Evolutionary conservation across 2,888 invertebrate species (phyloP), one percentile per base, ranked within the genome.

Genomic region (Alcis repandata): DNA sequence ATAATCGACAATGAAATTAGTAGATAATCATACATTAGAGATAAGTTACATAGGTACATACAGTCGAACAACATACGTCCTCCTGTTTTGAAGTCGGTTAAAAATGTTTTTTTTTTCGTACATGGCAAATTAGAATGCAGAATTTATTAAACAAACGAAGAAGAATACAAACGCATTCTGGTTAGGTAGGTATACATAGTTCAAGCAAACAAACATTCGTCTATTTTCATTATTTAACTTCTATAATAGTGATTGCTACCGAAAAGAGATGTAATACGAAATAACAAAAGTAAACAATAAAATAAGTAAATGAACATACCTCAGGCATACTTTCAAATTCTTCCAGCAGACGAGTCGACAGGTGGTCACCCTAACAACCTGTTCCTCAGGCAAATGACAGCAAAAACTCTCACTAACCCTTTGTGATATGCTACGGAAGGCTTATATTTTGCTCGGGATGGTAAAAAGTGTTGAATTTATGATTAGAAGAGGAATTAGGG

Each of bases 321-420:
- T n/a, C n/a, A 0, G 6, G 15, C 38, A 48, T 53, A 64, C n/a
- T 63, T 64, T 62, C 15, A 58, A 59, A 73, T 69, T 71, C 67
- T 69, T 68, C 72, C 73, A 79, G 69, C 77, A 84, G 79, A 80
- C 74, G 73, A 72, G 69, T 67, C 80, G 82, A 87, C 89, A 90
- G 89, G 87, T 90, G 88, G 86, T 62, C 76, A 65, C 69, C 69
- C 68, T 62, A 73, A 72, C 83, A 88, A 89, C 88, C 88, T 88
- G 89, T 87, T 88, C 80, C 78, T 75, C 69, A 72, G 74, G 70
- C 74, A 85, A 80, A 86, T 86, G 80, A 86, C 84, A 82, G 86
- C 87, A 89, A 89, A 89, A 89, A 90, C 88, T 86, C 85, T 86
- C 84, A 82, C 85, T 86, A 89, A 86, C 87, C 88, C 88, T 85